phyloP scores from a whole-genome alignment of 2,888 invertebrate genomes.

The Cantharis rustica region DNA sequence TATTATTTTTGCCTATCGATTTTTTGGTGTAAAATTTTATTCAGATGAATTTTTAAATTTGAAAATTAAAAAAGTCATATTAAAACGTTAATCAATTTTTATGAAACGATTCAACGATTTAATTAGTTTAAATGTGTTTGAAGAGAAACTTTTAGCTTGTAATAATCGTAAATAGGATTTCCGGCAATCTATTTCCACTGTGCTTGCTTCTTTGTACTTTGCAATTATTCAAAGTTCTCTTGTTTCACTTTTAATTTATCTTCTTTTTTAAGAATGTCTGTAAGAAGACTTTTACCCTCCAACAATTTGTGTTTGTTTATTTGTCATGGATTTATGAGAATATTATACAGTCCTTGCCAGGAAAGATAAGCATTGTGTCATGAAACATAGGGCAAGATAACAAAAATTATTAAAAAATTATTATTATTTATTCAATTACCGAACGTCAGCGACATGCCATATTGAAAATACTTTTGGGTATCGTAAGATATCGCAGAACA shows the following conservation, averaged over 20 bases:
- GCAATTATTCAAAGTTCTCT: not conserved
- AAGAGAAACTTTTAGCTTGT: not conserved
- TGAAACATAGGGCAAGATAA: too few species aligned
- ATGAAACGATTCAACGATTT: not conserved
- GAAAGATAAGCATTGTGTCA: too few species aligned
- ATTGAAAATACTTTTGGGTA: too few species aligned
- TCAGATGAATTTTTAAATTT: not conserved
- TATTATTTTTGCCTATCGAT: not conserved
- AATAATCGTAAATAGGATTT: not conserved
- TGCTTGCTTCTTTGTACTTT: not conserved
- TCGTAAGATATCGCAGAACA: too few species aligned
- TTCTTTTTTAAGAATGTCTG: not conserved
- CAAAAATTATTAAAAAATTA: too few species aligned
- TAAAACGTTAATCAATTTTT: not conserved
- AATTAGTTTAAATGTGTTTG: not conserved
- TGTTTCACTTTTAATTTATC: not conserved
- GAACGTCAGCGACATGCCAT: too few species aligned
- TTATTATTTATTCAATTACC: too few species aligned
- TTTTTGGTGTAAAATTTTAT: not conserved
- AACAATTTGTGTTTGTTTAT: too few species aligned
- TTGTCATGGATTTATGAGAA: too few species aligned
- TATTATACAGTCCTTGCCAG: too few species aligned
- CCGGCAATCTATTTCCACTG: not conserved
- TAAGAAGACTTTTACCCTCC: not conserved
- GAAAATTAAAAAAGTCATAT: not conserved